Conservation (phyloP, 2,113 vertebrate species). For the Pelusios castaneus region DNA sequence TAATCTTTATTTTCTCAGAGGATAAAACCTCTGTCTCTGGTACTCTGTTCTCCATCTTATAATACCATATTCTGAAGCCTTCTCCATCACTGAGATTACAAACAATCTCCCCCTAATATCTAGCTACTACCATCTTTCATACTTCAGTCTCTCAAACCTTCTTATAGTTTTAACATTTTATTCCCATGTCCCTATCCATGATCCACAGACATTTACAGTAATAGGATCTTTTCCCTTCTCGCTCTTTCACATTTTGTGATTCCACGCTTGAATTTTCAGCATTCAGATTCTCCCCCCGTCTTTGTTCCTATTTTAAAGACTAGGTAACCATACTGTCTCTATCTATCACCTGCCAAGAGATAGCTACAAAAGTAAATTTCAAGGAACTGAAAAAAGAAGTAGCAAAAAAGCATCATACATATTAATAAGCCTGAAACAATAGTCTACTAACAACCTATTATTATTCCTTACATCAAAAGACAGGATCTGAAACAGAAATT, state of each 20-base stretch:
- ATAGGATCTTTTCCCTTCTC: background rate
- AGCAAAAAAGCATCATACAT: conserved; percentile 53
- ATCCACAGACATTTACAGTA: background rate
- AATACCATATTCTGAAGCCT: background rate
- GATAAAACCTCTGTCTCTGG: background rate
- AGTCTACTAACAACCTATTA: conserved; percentile 36
- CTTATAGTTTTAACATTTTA: background rate
- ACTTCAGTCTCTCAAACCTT: background rate
- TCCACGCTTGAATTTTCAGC: background rate
- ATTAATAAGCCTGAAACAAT: conserved; percentile 57
- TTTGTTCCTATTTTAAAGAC: conserved; percentile 16
- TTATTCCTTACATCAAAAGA: conserved; percentile 54
- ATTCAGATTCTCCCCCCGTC: background rate
- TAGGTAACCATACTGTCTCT: background rate
- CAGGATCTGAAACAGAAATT: background rate
- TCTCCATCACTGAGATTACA: background rate
- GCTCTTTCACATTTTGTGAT: background rate
- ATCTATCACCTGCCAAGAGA: conserved; percentile 34
- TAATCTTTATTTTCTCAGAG: conserved; percentile 10
- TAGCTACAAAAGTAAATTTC: conserved; percentile 54
- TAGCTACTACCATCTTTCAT: conserved; percentile 3
- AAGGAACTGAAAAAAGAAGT: conserved; percentile 12
- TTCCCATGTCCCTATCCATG: background rate
- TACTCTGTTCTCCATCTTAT: background rate
- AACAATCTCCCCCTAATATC: background rate